Evolutionary conservation across 2,888 invertebrate genomes (phyloP).

Genomic region (Ischnus inquisitorius): DNA sequence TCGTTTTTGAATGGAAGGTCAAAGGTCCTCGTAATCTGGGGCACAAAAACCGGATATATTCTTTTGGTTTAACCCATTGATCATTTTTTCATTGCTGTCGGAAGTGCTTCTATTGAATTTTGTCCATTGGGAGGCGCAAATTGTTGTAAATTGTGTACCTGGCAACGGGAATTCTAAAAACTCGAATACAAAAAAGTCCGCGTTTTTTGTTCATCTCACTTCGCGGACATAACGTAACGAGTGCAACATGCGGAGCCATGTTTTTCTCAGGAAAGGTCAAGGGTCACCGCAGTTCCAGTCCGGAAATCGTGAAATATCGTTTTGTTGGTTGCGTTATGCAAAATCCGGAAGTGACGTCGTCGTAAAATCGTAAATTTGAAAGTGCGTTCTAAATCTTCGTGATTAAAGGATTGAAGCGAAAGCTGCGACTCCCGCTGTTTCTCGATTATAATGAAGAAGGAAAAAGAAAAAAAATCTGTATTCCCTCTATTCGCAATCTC

Average conservation of each 20-base stretch:
- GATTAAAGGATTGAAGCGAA: constrained; percentile 1
- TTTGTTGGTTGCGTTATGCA: not conserved
- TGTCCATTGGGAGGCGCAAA: not conserved
- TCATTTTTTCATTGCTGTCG: too few species aligned
- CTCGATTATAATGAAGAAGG: constrained; percentile 12
- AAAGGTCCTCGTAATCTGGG: not conserved
- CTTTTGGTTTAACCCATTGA: too few species aligned
- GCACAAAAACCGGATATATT: not conserved
- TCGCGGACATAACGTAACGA: too few species aligned
- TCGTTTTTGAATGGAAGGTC: not conserved
- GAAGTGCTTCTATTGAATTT: too few species aligned
- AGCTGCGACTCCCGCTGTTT: constrained; percentile 15
- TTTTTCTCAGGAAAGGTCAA: not conserved
- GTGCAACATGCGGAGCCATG: too few species aligned
- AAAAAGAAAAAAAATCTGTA: constrained; percentile 15
- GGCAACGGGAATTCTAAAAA: not conserved
- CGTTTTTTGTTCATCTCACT: too few species aligned
- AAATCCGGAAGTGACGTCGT: not conserved
- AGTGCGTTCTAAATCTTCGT: not conserved
- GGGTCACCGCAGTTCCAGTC: not conserved
- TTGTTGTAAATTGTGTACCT: not conserved
- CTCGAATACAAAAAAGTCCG: not conserved
- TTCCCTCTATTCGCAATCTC: constrained; percentile 37
- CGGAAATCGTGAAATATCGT: not conserved
- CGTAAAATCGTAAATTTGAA: not conserved